Base-by-base conservation (phyloP, 2,113 vertebrate genomes). In the Salvator merianae region DNA sequence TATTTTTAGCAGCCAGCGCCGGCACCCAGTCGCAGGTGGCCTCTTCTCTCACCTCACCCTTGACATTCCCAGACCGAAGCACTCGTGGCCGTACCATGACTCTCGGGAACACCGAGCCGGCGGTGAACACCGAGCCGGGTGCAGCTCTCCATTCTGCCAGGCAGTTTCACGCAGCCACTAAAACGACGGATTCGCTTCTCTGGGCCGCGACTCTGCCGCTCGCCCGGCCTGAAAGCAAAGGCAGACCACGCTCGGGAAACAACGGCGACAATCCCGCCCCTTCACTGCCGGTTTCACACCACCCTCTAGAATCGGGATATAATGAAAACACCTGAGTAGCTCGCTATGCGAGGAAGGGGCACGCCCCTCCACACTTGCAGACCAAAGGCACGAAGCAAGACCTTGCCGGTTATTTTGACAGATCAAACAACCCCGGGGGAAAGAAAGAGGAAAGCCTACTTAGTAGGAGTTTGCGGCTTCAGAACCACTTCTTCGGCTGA, bases 1-100 rank as follows among this genome's bases (percentile, higher is more conserved):
- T 78, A 84, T 84, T 84, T 84, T 71, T 84, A 84, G 53, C 6
- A 59, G 75, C 74, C 24, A 6, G 8, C 7, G 47, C 74, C 40
- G 65, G 74, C 70, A 77, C 65, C 65, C 34, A 26, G n/a, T 5
- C 47, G 2, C 83, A 77, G 83, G 83, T 69, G 74, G 55, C 53
- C 71, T 65, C 71, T 43, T 43, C 38, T 14, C 34, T 26, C 28
- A 10, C 75, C 74, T 71, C 50, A 7, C 74, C 75, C 50, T 78
- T 40, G 36, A 69, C 75, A 43, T 32, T 20, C 50, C 66, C 20
- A 3, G 5, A 22, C 40, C 18, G 5, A 70, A 62, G 53, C 30
- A 34, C 16, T 8, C 36, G 32, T 22, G 10, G 59, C 10, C n/a
- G 36, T 34, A 26, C 40, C 14, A 13, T 10, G 30, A 12, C 71